These are phyloP conservation scores for Orycteropus afer DNA, from an alignment of 2,113 vertebrate genomes.

Conservation along the genomic window DNA sequence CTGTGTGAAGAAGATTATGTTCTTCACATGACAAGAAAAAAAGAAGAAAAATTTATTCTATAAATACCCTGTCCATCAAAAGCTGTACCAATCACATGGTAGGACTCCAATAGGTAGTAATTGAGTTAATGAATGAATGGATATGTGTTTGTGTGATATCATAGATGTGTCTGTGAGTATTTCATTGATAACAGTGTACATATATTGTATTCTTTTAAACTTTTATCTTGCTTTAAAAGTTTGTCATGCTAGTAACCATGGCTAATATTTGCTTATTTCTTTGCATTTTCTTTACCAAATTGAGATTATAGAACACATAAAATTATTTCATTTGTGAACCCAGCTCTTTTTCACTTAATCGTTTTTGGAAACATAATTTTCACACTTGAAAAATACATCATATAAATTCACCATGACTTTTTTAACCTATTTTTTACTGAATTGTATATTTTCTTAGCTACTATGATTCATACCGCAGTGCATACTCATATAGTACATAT, in stretches of 20 bases:
- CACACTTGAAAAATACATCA: background rate
- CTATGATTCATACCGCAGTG: background rate
- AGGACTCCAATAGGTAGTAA: background rate
- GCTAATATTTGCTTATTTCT: conserved; percentile 14
- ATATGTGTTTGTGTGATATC: background rate
- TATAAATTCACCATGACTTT: background rate
- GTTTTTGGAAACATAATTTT: background rate
- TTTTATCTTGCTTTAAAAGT: background rate
- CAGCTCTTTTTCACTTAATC: background rate
- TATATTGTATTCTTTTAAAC: background rate
- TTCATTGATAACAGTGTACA: background rate
- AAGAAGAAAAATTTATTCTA: background rate
- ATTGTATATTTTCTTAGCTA: background rate
- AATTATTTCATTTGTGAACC: background rate
- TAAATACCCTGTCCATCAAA: background rate
- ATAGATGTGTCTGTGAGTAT: background rate
- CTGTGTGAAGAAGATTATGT: no score
- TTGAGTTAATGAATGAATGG: background rate
- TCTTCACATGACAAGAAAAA: background rate
- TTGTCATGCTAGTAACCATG: background rate
- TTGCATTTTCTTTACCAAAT: conserved; percentile 15
- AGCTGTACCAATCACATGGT: background rate
- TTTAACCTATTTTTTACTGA: background rate
- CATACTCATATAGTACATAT: background rate
- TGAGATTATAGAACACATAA: background rate